phyloP scores from a whole-genome alignment of 2,113 vertebrate species.

The Spea multiplicata region DNA sequence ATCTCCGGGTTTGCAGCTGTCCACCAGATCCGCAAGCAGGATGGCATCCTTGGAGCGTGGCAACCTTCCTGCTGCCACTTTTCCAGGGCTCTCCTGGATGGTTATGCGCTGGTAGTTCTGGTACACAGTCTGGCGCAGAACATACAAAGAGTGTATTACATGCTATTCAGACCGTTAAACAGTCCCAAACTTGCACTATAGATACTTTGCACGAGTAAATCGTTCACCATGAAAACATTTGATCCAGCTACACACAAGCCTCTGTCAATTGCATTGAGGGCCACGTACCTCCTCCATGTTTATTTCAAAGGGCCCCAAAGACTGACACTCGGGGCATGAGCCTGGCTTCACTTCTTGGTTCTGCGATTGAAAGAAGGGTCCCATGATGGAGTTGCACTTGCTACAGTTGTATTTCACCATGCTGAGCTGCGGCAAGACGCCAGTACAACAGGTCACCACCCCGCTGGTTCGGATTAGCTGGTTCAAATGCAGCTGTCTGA shows the following conservation, averaged over 20 bases:
- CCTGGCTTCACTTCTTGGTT: slow-evolving; percentile 98
- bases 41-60: slow-evolving; percentile 96
- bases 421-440: slow-evolving; percentile 93
- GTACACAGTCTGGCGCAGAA: slow-evolving; percentile 79
- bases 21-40: slow-evolving; percentile 89
- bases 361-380: slow-evolving; percentile 94
- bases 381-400: slow-evolving; percentile 91
- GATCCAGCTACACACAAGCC: too few relatives aligned
- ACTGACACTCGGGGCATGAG: slow-evolving; percentile 95
- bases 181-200: too few relatives aligned
- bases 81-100: slow-evolving; percentile 94
- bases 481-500: slow-evolving; percentile 93
- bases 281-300: slow-evolving; percentile 95
- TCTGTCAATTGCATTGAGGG: too few relatives aligned
- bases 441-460: slow-evolving; percentile 92
- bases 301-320: slow-evolving; percentile 90
- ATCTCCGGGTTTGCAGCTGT: slow-evolving; percentile 93
- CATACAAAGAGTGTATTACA: too few relatives aligned
- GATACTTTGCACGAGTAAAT: too few relatives aligned
- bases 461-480: slow-evolving; percentile 96
- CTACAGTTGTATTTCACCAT: slow-evolving; percentile 97
- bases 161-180: too few relatives aligned
- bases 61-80: slow-evolving; percentile 88
- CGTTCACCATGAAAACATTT: too few relatives aligned
- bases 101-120: slow-evolving; percentile 98